Base-by-base conservation (phyloP, 2,797 vertebrate genomes). In the Octomys mimax region DNA sequence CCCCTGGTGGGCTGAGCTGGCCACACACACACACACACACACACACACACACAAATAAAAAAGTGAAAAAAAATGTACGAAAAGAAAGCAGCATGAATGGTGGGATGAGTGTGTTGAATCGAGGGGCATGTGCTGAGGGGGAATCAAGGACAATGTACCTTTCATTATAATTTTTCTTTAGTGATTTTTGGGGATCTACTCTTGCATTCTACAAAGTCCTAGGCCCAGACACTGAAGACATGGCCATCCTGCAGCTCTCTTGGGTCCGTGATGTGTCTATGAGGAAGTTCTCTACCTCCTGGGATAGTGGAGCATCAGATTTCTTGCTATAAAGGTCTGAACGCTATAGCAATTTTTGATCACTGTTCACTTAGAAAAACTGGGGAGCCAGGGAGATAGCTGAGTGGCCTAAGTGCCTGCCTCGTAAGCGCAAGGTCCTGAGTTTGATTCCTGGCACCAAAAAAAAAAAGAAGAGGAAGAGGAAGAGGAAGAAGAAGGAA, bases 191-290 rank as follows among this genome's bases (percentile, higher is more conserved):
- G 6, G 22, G 22, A 42, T 26, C 39, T 73, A 26, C 42, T 24
- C 36, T 73, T 26, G 39, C 28, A 13, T 11, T 84, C 36, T 81
- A 6, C 3, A 19, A 75, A 77, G 68, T 26, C 36, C 6, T n/a
- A 21, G 83, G 83, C 9, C 21, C 11, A 49, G 78, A 57, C 22
- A 36, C 19, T 1, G 39, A 71, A 75, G 4, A 33, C 0, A 21
- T 0, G 0, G 46, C 31, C 7, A 46, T 4, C 61, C 54, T 14
- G 1, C 3, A 16, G n/a, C 31, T 52, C 11, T 80, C 36, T 57
- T 0, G 0, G 42, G 28, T 0, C 21, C 3, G 5, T 16, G 68
- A 24, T 24, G 16, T 57, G 46, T 21, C 78, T 61, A 46, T 26
- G 49, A 79, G 54, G 54, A 93, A 62, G 61, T 52, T 49, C n/a